Evolutionary conservation across 2,797 vertebrate genomes (phyloP).

Genomic region (Artibeus lituratus): DNA sequence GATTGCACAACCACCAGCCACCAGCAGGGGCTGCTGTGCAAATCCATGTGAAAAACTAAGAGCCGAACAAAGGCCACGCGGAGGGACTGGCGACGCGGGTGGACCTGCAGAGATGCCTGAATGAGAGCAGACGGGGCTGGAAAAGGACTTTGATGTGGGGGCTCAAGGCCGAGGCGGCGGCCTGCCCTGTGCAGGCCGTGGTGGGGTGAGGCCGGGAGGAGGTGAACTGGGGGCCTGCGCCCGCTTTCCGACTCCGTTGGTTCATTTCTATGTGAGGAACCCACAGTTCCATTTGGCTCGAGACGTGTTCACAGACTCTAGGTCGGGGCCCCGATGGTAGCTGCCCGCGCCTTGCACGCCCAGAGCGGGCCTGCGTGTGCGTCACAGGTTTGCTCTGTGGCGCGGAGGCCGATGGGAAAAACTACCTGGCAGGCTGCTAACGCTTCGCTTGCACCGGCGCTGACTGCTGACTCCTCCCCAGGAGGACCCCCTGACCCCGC

Average conservation of each 20-base stretch:
- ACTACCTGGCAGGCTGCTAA: not conserved
- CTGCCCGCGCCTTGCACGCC: not conserved
- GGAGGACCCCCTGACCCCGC: not conserved
- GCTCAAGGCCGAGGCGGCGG: not conserved
- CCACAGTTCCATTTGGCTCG: not conserved
- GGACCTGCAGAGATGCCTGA: not conserved
- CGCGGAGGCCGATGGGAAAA: not conserved
- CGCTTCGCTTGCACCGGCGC: no score
- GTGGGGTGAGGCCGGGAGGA: not conserved
- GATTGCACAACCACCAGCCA: not conserved
- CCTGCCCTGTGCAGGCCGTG: not conserved
- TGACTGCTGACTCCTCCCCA: not conserved
- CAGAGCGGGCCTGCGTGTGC: no score
- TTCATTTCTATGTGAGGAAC: not conserved
- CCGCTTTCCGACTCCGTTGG: not conserved
- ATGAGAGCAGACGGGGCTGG: not conserved
- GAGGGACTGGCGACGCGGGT: not conserved
- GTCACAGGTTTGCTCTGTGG: not conserved
- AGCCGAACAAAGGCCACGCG: not conserved
- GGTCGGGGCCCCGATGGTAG: not conserved
- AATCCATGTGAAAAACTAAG: not conserved
- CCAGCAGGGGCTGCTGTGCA: not conserved
- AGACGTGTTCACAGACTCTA: not conserved
- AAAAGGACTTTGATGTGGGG: not conserved
- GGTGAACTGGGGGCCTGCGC: not conserved